Percentiles rank a stretch among this genome's conserved stretches.
phyloP scores from a whole-genome alignment of 2,888 invertebrate species.

The Drosophila siamana region DNA sequence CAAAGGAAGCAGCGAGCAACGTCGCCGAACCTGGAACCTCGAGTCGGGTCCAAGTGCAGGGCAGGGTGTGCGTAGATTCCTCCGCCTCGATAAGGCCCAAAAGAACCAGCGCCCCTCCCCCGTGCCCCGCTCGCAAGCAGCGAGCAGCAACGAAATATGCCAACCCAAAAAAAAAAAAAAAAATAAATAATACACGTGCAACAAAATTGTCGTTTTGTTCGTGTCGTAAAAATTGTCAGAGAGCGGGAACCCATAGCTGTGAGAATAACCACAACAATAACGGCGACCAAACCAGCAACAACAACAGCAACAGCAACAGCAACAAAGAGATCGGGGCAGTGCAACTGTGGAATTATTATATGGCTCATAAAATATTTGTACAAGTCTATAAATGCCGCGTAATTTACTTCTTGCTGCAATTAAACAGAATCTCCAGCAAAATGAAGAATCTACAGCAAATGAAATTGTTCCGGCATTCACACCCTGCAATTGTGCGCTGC shows the following conservation, averaged over 20 bases:
- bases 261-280: constrained; percentile 37
- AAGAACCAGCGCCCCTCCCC: constrained; percentile 44
- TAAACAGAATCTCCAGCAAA: constrained; percentile 54
- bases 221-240: constrained; percentile 57
- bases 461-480: constrained; percentile 48
- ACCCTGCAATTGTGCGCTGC: constrained; percentile 10
- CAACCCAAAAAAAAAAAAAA: constrained; percentile 38
- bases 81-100: constrained; percentile 48
- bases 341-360: constrained; percentile 66
- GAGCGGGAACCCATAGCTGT: constrained; percentile 46
- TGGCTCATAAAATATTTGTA: constrained; percentile 77
- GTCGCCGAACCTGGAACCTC: constrained; percentile 22
- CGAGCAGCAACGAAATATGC: constrained; percentile 35
- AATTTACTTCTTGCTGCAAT: constrained; percentile 70
- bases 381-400: constrained; percentile 78
- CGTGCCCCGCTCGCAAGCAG: background rate
- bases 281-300: constrained; percentile 12
- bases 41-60: constrained; percentile 56
- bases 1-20: constrained; percentile 52
- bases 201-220: constrained; percentile 52
- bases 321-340: constrained; percentile 26
- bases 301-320: constrained; percentile 24
- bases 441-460: constrained; percentile 33
- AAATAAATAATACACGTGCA: constrained; percentile 33
- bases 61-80: constrained; percentile 68